Percentiles rank a stretch among this genome's conserved stretches.
Evolutionary conservation across 2,113 vertebrate genomes (phyloP).

Genomic region (Zingel zingel): DNA sequence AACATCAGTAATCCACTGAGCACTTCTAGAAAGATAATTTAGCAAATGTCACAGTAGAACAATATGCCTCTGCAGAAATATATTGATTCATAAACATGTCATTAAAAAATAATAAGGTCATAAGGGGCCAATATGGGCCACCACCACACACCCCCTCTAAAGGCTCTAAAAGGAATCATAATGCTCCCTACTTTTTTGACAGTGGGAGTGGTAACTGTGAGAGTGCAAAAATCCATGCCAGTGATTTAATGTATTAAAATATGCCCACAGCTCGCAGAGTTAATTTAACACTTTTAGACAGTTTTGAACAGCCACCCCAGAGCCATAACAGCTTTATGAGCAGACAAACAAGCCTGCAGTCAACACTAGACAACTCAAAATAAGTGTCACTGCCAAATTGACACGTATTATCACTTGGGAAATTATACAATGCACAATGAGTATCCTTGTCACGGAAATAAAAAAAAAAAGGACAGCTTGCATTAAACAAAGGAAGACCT

Average conservation of each 20-base stretch:
- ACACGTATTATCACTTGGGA: slow-evolving; percentile 20
- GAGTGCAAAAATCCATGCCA: slow-evolving; percentile 23
- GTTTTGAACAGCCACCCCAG: slow-evolving; percentile 46
- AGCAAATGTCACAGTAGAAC: slow-evolving; percentile 16
- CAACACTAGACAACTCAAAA: slow-evolving; percentile 34
- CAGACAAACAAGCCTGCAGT: slow-evolving; percentile 40
- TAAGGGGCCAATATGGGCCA: neutral
- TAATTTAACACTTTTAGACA: slow-evolving; percentile 60
- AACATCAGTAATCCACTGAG: neutral
- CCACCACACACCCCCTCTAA: neutral
- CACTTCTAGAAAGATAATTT: neutral
- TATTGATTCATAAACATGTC: neutral
- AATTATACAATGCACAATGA: neutral
- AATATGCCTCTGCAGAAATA: neutral
- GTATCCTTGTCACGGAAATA: slow-evolving; percentile 2
- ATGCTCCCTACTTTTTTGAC: slow-evolving; percentile 15
- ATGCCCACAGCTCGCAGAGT: slow-evolving; percentile 39
- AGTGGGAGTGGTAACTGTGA: slow-evolving; percentile 7
- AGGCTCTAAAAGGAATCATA: neutral
- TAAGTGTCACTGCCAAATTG: slow-evolving; percentile 38
- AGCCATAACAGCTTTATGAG: slow-evolving; percentile 42
- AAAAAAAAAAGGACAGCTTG: neutral
- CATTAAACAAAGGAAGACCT: neutral
- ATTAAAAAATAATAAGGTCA: slow-evolving; percentile 6
- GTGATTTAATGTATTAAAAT: slow-evolving; percentile 53